Base-by-base conservation (phyloP, 2,888 invertebrate genomes). In the Tiliacea citrago region DNA sequence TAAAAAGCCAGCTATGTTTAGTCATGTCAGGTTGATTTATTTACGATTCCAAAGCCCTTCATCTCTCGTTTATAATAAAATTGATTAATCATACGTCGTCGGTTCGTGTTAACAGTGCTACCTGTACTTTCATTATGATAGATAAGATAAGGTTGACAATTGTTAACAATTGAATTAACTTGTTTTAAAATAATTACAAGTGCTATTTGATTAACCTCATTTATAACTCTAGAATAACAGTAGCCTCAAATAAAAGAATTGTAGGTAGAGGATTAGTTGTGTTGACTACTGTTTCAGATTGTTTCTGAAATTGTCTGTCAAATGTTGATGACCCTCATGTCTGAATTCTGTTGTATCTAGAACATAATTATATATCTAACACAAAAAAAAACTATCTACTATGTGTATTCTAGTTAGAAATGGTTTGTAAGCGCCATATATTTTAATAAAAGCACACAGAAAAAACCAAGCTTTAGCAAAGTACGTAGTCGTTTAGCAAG, bases 11-110 rank as follows among this genome's bases (percentile, higher is more conserved):
- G 66, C 83, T 62, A 84, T 92, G 89, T 93, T 91, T 93, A 91
- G 86, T 88, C 90, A 93, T 93, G 94, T 93, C 94, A 93, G 57
- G 74, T 74, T 85, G 90, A 91, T 90, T 88, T 93, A 92, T 93
- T 93, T 93, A 93, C 88, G 83, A 86, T 87, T 79, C 84, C 81
- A 89, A 91, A 92, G 90, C 89, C 91, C 90, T 90, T 91, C 92
- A 89, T 92, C 90, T 90, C 84, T 62, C 82, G 87, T 90, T 92
- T 80, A 89, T 91, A 90, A 88, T 90, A 89, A 91, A 93, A 94
- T 93, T 94, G 93, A 95, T 95, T 93, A 93, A 92, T 92, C 92
- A 94, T 86, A 86, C 86, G 78, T 47, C 85, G 55, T 51, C 63
- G 83, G 84, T 88, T 86, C 78, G 77, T 83, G 88, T 86, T 93